Base-by-base conservation (phyloP, 2,797 vertebrate species). In the Falco novaeseelandiae region DNA sequence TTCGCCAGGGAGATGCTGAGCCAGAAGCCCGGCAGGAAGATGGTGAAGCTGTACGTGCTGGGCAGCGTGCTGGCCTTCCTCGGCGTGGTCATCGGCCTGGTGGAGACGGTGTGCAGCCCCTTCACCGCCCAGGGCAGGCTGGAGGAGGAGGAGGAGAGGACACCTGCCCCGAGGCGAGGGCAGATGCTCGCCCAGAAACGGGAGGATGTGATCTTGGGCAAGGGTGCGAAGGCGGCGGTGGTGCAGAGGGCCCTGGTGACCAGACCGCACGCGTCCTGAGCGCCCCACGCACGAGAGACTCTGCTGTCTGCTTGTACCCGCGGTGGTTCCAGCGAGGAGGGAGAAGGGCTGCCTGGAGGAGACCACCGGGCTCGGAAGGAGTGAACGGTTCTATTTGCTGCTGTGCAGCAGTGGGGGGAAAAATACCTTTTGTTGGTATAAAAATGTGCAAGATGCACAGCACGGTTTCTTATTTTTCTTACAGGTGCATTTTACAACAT, bases 31-130 rank as follows among this genome's bases (percentile, higher is more conserved):
- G 98, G 93, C 87, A 95, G 98, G 27, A 98, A 98, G 34, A 95
- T 99, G 97, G 95, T 99, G 91, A 99, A 99, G 98, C 97, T 99
- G 92, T 99, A 99, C 93, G 49, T 99, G 97, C 96, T 99, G 57
- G 99, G 99, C 96, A 98, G 99, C 34, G 97, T 98, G 88, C 97
- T 99, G 98, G 98, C 99, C 0, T 93, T 99, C 83, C 97, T 99
- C 0, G 98, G 99, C 2, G 96, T 98, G 86, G 92, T 99, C 3
- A 98, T 99, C 1, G 98, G 98, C 9, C 94, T 99, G 90, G 95
- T 99, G 96, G 99, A 99, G 95, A 98, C 98, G 0, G 96, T 99
- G 62, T 98, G 99, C 91, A 96, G 98, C 74, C 98, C 99, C 4
- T 99, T 99, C 95, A 87, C 69, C 5, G 97, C 98, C 2, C 67